Percentiles rank a stretch among this genome's conserved stretches.
These are phyloP conservation scores for Bombus sylvicola DNA, from an alignment of 1,140 invertebrate species.

Conservation along the genomic window DNA sequence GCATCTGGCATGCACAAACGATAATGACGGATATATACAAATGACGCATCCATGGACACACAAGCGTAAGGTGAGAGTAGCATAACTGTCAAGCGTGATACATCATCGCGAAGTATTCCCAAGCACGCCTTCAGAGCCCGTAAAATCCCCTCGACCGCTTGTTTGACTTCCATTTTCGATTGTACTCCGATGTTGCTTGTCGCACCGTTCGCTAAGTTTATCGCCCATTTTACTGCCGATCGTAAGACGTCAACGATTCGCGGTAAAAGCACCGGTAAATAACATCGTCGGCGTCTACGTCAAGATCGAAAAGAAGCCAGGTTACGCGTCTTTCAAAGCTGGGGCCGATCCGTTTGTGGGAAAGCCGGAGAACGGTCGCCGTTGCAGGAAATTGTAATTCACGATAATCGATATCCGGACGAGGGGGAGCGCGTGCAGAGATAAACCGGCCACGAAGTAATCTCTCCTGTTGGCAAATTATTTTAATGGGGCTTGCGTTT, in stretches of 20 bases:
- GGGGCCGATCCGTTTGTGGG: conserved; percentile 31
- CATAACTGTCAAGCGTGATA: conserved; percentile 62
- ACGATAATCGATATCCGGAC: conserved; percentile 65
- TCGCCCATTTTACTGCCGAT: conserved; percentile 63
- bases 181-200: conserved; percentile 28
- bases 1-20: conserved; percentile 17
- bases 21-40: conserved; percentile 15
- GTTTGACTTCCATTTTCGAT: conserved; percentile 64
- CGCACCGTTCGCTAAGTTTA: conserved; percentile 55
- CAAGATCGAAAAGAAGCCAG: neutral
- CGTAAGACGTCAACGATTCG: conserved; percentile 66
- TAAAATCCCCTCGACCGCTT: conserved; percentile 42
- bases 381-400: conserved; percentile 66
- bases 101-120: conserved; percentile 61
- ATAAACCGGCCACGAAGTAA: conserved; percentile 60
- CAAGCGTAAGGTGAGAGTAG: conserved; percentile 53
- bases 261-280: conserved; percentile 63
- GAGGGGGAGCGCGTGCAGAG: conserved; percentile 46
- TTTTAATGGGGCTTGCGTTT: conserved; percentile 21
- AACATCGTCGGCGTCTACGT: conserved; percentile 51
- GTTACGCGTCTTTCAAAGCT: neutral
- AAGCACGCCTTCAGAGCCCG: conserved; percentile 17
- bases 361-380: conserved; percentile 24
- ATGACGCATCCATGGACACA: neutral
- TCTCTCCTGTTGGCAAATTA: conserved; percentile 58